phyloP scores from a whole-genome alignment of 2,888 invertebrate genomes.

The Strigamia transsilvanica region DNA sequence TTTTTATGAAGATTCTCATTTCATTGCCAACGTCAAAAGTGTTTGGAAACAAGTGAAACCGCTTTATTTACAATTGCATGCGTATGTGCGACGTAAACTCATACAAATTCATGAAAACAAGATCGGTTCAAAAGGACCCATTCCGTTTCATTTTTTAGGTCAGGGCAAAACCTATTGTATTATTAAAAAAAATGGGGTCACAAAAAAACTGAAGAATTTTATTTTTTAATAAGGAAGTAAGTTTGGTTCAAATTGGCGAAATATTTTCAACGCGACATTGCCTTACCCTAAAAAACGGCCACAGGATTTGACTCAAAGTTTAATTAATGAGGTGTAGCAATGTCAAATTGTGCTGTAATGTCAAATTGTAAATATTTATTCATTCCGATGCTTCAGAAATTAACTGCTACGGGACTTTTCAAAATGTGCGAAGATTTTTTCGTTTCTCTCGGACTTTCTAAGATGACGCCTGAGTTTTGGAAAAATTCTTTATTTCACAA shows the following conservation, averaged over 20 bases:
- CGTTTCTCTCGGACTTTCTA: slow-evolving; percentile 79
- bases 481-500: slow-evolving; percentile 83
- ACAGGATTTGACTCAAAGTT: background rate
- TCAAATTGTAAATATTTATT: background rate
- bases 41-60: slow-evolving; percentile 65
- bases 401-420: slow-evolving; percentile 80
- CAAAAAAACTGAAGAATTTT: background rate
- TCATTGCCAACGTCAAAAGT: background rate
- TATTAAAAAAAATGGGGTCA: background rate
- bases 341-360: background rate
- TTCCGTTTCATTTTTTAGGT: slow-evolving; percentile 85
- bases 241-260: slow-evolving; percentile 11
- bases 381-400: slow-evolving; percentile 70
- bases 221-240: slow-evolving; percentile 10
- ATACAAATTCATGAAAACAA: background rate
- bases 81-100: slow-evolving; percentile 78
- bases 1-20: slow-evolving; percentile 66
- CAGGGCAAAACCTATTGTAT: slow-evolving; percentile 55
- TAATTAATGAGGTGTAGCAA: slow-evolving; percentile 68
- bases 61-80: slow-evolving; percentile 82
- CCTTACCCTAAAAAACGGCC: background rate
- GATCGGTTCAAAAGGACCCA: slow-evolving; percentile 72
- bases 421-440: slow-evolving; percentile 85
- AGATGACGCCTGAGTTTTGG: slow-evolving; percentile 85
- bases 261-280: slow-evolving; percentile 11